A percentile compares a stretch with the other conserved stretches of the same genome.
phyloP scores from a whole-genome alignment of 2,888 invertebrate genomes.

The Andrena haemorrhoa region DNA sequence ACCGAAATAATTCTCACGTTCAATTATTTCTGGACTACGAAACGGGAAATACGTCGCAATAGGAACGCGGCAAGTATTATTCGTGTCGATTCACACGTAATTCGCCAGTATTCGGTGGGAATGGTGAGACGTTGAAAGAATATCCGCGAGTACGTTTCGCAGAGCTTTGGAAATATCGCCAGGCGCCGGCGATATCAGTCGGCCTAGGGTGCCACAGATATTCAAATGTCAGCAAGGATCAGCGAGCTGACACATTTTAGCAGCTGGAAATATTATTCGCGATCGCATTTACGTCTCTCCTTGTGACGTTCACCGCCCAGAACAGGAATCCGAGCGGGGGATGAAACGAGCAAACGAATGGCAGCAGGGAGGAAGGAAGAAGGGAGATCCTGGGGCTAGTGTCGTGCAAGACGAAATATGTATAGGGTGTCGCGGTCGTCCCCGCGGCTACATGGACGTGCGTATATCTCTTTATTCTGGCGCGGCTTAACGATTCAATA shows the following conservation, averaged over 20 bases:
- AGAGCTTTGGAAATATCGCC: constrained; percentile 79
- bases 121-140: constrained; percentile 34
- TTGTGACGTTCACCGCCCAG: constrained; percentile 54
- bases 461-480: constrained; percentile 78
- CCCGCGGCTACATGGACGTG: constrained; percentile 74
- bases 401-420: constrained; percentile 46
- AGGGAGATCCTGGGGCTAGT: constrained; percentile 23
- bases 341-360: constrained; percentile 25
- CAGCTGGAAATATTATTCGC: constrained; percentile 84
- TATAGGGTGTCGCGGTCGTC: constrained; percentile 46
- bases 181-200: constrained; percentile 67
- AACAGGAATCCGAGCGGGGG: constrained; percentile 28
- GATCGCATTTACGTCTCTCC: constrained; percentile 49
- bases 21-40: no score
- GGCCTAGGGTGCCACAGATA: constrained; percentile 74
- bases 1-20: no score
- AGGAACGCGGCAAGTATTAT: not conserved
- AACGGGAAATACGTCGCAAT: no score
- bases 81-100: not conserved
- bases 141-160: constrained; percentile 69
- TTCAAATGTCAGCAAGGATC: constrained; percentile 84
- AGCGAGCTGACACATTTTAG: constrained; percentile 84
- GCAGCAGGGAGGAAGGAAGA: constrained; percentile 15
- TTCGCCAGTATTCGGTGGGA: not conserved
- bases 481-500: constrained; percentile 84